A percentile compares a stretch with the other conserved stretches of the same genome.
Evolutionary conservation across 2,797 vertebrate species (phyloP).

Genomic region (Somateria mollissima): DNA sequence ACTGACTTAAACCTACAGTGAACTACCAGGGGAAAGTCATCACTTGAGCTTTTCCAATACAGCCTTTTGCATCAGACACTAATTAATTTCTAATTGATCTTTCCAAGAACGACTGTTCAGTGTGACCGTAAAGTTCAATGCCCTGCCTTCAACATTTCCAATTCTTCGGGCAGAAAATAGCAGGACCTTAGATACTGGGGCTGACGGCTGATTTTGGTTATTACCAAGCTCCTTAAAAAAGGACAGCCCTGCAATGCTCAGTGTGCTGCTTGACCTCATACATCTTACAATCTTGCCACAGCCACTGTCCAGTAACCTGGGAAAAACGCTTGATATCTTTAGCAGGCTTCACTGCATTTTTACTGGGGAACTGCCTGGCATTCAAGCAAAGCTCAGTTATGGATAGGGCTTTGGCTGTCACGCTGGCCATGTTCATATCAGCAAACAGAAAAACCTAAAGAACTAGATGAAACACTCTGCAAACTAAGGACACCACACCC

Average conservation of each 20-base stretch:
- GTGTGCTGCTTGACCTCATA: background rate
- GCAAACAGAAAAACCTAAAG: background rate
- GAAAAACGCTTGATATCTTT: background rate
- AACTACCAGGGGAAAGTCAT: background rate
- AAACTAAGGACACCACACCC: background rate
- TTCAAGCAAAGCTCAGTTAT: background rate
- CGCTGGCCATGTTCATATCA: background rate
- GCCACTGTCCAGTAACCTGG: background rate
- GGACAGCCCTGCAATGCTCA: background rate
- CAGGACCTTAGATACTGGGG: background rate
- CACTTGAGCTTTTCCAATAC: background rate
- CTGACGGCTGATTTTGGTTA: background rate
- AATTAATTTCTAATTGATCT: conserved; percentile 34
- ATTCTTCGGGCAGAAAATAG: background rate
- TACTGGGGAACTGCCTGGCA: background rate
- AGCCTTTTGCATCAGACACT: background rate
- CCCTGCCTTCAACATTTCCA: background rate
- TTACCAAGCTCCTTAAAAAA: background rate
- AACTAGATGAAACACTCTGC: background rate
- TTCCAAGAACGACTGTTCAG: background rate
- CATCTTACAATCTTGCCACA: background rate
- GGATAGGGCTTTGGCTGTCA: background rate
- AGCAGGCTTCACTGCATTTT: background rate
- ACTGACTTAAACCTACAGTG: background rate
- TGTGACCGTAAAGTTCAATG: background rate